Conservation (phyloP, 2,113 vertebrate species). For the Takifugu bimaculatus region DNA sequence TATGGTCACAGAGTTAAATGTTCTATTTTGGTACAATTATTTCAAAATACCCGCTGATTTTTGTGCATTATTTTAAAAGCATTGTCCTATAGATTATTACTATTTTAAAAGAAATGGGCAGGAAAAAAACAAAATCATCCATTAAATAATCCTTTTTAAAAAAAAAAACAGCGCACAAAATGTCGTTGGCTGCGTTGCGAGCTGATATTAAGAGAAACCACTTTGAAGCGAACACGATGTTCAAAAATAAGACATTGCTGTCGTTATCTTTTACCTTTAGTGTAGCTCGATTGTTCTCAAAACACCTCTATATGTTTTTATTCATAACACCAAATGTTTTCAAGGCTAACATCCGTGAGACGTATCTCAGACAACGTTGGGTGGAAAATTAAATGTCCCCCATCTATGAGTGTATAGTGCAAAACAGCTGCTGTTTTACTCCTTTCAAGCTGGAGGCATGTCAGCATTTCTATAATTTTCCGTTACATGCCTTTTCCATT, state of each 20-base stretch:
- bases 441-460: constrained; percentile 23
- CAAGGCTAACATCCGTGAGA: constrained; percentile 33
- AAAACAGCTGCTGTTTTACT: constrained; percentile 46
- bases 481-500: background rate
- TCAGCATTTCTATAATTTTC: constrained; percentile 39
- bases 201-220: background rate
- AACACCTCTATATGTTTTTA: constrained; percentile 59
- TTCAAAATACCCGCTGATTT: too few species aligned
- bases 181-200: too few species aligned
- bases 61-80: too few species aligned
- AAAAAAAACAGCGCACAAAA: too few species aligned
- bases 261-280: constrained; percentile 14
- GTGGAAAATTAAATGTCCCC: constrained; percentile 28
- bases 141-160: background rate
- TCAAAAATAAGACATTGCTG: background rate
- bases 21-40: background rate
- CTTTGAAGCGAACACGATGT: background rate
- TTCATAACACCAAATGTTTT: constrained; percentile 67
- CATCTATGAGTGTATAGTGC: constrained; percentile 47
- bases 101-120: background rate
- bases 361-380: constrained; percentile 14
- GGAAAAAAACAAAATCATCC: background rate
- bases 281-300: constrained; percentile 56
- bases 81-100: too few species aligned
- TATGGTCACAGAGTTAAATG: background rate